phyloP scores from a whole-genome alignment of 2,888 invertebrate genomes.

The Papilio demoleus region DNA sequence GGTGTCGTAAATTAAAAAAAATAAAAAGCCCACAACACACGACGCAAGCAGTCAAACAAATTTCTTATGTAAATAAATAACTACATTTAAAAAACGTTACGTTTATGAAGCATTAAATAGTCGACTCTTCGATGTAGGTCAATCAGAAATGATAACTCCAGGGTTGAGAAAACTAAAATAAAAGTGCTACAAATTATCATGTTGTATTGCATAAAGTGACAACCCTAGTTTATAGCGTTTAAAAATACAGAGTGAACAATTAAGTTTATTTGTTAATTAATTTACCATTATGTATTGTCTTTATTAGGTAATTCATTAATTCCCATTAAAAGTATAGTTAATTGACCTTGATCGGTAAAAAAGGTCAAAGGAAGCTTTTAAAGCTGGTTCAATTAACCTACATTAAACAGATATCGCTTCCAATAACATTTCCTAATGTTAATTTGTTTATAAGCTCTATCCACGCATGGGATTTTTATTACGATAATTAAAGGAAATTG shows the following conservation, averaged over 20 bases:
- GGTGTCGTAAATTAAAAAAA: neutral
- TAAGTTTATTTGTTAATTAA: neutral
- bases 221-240: neutral
- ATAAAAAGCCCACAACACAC: conserved; percentile 5
- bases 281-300: neutral
- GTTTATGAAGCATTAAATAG: neutral
- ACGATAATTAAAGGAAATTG: conserved; percentile 7
- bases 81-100: neutral
- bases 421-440: conserved; percentile 4
- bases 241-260: too few species aligned
- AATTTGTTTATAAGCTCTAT: neutral
- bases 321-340: neutral
- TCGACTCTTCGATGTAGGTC: too few species aligned
- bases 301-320: neutral
- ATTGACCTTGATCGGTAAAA: neutral
- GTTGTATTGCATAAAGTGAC: neutral
- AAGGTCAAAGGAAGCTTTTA: conserved; percentile 13
- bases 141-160: too few species aligned
- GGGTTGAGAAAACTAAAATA: too few species aligned
- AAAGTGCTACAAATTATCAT: neutral
- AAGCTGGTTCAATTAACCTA: conserved; percentile 16
- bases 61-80: neutral
- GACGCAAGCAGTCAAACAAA: neutral
- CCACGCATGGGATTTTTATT: conserved; percentile 7
- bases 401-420: neutral